Evolutionary conservation across 1,140 invertebrate species (phyloP).

Genomic region (Orussus abietinus): DNA sequence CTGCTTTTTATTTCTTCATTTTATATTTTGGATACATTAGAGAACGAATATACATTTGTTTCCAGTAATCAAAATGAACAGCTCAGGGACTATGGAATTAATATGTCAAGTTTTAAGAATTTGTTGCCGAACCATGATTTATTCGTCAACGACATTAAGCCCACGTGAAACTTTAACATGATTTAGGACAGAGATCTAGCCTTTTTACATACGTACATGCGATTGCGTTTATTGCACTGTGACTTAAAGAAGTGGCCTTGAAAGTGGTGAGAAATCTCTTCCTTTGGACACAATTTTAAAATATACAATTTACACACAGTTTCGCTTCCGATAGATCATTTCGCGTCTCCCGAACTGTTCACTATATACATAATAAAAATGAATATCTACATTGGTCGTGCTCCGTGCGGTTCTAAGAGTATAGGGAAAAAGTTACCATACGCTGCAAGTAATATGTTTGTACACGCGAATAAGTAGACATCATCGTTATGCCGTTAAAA

Average conservation of each 20-base stretch:
- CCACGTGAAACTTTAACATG: too few relatives aligned
- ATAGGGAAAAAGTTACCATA: conserved; percentile 26
- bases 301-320: neutral
- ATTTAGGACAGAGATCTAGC: too few relatives aligned
- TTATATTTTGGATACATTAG: conserved; percentile 22
- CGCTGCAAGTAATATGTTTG: conserved; percentile 11
- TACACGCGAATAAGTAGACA: conserved; percentile 5
- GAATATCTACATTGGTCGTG: conserved; percentile 5
- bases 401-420: conserved; percentile 21
- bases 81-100: conserved; percentile 11
- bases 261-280: conserved; percentile 8
- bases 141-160: too few relatives aligned
- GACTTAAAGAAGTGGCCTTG: neutral
- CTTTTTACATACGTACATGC: too few relatives aligned
- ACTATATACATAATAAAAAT: conserved; percentile 4
- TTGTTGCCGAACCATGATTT: neutral
- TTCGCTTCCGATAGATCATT: neutral
- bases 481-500: conserved; percentile 1
- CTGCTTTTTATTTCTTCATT: conserved; percentile 24
- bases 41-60: conserved; percentile 25
- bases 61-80: conserved; percentile 4
- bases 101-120: conserved; percentile 5
- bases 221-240: neutral
- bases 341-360: too few relatives aligned
- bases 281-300: neutral